Conservation (phyloP, 2,113 vertebrate species). For the Corythornis madagascariensis region DNA sequence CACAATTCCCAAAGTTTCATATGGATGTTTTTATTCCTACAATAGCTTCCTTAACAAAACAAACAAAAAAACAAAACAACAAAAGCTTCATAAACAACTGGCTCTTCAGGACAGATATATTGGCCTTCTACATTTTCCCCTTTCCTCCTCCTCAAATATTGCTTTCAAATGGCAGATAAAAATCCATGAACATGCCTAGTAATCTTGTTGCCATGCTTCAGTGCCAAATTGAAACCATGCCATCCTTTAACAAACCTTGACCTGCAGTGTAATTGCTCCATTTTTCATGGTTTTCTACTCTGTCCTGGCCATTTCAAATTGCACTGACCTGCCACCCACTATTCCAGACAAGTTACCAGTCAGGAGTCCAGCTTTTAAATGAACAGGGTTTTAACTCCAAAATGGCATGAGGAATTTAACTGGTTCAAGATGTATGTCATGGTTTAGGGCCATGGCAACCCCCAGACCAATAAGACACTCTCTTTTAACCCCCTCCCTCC, state of each 20-base stretch:
- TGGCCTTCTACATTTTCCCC: neutral
- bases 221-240: constrained; percentile 61
- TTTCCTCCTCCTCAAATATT: neutral
- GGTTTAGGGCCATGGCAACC: too few species aligned
- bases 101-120: neutral
- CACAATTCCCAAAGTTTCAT: neutral
- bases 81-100: neutral
- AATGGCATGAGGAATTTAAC: constrained; percentile 6
- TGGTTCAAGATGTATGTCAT: constrained; percentile 8
- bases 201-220: constrained; percentile 24
- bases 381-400: constrained; percentile 7
- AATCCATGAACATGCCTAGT: neutral
- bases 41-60: neutral
- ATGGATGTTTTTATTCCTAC: neutral
- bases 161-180: constrained; percentile 16
- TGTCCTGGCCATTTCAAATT: constrained; percentile 44
- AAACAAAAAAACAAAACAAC: neutral
- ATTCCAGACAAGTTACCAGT: constrained; percentile 35
- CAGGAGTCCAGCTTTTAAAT: constrained; percentile 25
- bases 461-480: too few species aligned
- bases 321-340: constrained; percentile 36
- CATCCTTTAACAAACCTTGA: constrained; percentile 61
- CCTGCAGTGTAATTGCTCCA: constrained; percentile 50
- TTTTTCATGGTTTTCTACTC: constrained; percentile 61
- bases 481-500: too few species aligned